A percentile compares a stretch with the other conserved stretches of the same genome.
phyloP scores from a whole-genome alignment of 2,113 vertebrate species.

The Caretta caretta region DNA sequence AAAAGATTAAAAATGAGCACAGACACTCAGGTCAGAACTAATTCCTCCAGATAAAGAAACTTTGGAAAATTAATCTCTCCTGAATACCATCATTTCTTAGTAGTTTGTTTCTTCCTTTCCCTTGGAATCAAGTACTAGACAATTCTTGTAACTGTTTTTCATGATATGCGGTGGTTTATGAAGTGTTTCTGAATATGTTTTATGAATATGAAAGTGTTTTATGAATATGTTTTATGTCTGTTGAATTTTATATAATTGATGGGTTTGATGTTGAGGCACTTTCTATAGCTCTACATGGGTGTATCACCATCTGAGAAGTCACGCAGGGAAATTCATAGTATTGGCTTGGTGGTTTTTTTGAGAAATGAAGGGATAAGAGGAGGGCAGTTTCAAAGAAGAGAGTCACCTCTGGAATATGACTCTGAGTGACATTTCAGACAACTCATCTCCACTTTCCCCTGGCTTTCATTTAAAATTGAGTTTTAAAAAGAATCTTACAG shows the following conservation, averaged over 20 bases:
- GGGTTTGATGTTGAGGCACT: too few species aligned
- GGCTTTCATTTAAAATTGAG: not conserved
- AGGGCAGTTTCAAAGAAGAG: not conserved
- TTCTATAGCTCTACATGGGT: not conserved
- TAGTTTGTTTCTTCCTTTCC: not conserved
- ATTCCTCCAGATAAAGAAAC: not conserved
- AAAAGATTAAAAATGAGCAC: not conserved
- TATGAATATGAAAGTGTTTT: too few species aligned
- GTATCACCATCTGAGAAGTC: not conserved
- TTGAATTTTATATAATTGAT: not conserved
- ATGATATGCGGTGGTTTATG: not conserved
- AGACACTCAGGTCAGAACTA: not conserved
- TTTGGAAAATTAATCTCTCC: not conserved
- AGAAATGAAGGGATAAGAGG: not conserved
- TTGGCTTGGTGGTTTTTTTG: not conserved
- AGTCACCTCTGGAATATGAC: not conserved
- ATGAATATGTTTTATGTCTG: not conserved
- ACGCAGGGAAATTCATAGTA: not conserved
- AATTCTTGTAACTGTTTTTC: not conserved
- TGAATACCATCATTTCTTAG: not conserved
- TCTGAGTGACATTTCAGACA: not conserved
- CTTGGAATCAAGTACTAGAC: not conserved
- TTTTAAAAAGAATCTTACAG: not conserved
- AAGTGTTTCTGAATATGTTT: not conserved
- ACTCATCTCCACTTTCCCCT: not conserved